A percentile compares a stretch with the other conserved stretches of the same genome.
Evolutionary conservation across 2,113 vertebrate genomes (phyloP).

Genomic region (Rhinolophus ferrumequinum): DNA sequence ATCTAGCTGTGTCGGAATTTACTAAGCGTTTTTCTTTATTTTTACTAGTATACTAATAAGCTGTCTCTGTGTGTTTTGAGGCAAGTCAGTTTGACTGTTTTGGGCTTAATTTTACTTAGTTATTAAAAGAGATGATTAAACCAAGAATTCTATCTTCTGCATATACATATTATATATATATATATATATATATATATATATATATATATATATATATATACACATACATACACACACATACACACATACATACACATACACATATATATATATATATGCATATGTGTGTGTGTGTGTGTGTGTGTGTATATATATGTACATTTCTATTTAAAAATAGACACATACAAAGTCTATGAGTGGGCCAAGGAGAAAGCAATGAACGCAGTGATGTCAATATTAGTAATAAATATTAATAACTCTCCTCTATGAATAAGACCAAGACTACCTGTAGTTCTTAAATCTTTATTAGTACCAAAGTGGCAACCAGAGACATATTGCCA

Average conservation of each 20-base stretch:
- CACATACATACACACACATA: too few relatives aligned
- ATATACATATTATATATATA: not conserved
- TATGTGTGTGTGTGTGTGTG: too few relatives aligned
- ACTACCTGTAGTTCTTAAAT: not conserved
- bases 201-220: too few relatives aligned
- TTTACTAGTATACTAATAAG: not conserved
- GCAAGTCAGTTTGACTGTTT: not conserved
- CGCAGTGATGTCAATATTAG: not conserved
- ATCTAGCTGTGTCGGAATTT: not conserved
- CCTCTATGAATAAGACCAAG: not conserved
- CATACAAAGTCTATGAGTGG: not conserved
- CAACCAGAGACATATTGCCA: not conserved
- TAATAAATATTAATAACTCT: not conserved
- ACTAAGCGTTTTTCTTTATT: not conserved
- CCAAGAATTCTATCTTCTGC: not conserved
- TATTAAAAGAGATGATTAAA: not conserved
- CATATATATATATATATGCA: too few relatives aligned
- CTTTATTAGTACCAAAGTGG: not conserved
- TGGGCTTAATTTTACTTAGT: not conserved
- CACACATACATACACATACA: too few relatives aligned
- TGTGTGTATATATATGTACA: too few relatives aligned
- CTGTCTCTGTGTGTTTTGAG: not conserved
- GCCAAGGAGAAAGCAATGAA: not conserved
- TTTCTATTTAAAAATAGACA: not conserved
- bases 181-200: too few relatives aligned